Evolutionary conservation across 2,797 vertebrate genomes (phyloP), one percentile per base, ranked within the genome.

Genomic region (Rhabdophis nuchalis): DNA sequence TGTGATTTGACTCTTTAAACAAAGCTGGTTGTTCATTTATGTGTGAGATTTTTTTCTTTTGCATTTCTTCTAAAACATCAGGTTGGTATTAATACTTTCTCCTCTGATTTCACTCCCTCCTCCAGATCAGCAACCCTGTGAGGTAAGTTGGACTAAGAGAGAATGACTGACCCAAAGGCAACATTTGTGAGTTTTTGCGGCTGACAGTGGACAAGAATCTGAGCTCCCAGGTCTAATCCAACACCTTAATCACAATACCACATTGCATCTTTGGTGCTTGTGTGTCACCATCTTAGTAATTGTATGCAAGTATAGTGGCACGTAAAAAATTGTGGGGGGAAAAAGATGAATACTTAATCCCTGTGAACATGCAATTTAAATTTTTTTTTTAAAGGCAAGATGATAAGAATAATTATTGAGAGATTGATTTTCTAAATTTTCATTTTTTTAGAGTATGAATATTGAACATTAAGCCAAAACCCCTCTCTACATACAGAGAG

Each of bases 1-100:
- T 32, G 12, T 85, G 2, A 12, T 85, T 16, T 3, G 91, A 32
- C 68, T 0, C 0, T 29, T 10, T 89, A 25, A 10, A 0, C 5
- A 54, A 56, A 85, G 89, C 58, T 90, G 53, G 87, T 3, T 85
- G 23, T n/a, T 32, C n/a, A 57, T 57, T 50, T 77, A 52, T 16
- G n/a, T 85, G 13, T n/a, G 20, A 18, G n/a, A 16, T 50, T 64
- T 20, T 64, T 20, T 68, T 52, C 2, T 53, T 20, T 53, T 86
- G 14, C 29, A 20, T 32, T 18, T n/a, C n/a, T 8, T 86, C 7
- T 53, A 82, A 82, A 23, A 82, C 3, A 41, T 23, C 20, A 82
- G 72, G 72, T 46, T 82, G 36, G 4, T 41, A 77, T 77, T 41
- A 77, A 41, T 23, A 41, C 32, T 77, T 36, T 36, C 16, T 36